phyloP scores from a whole-genome alignment of 2,797 vertebrate genomes.

The Melanotaenia maccullochi region DNA sequence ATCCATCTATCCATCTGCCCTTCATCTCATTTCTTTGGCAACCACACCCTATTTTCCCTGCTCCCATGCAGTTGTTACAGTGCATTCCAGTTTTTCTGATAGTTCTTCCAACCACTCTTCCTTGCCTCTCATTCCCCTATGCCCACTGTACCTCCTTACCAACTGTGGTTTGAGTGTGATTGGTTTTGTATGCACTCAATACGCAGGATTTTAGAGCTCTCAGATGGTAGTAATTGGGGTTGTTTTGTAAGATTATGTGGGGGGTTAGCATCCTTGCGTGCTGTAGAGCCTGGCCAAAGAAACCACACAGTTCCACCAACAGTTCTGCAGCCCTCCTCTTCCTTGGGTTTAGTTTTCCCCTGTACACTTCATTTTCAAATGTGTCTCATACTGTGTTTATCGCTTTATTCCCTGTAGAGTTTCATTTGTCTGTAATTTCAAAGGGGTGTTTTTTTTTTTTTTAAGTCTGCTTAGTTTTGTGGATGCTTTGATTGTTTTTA shows the following conservation, averaged over 20 bases:
- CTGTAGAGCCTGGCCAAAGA: constrained; percentile 75
- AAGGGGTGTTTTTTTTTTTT: constrained; percentile 42
- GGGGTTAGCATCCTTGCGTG: constrained; percentile 80
- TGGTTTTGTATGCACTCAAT: constrained; percentile 70
- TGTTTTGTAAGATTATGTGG: constrained; percentile 78
- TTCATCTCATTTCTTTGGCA: constrained; percentile 53
- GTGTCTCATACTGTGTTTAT: constrained; percentile 38
- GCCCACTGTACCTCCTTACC: constrained; percentile 52
- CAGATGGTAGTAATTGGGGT: constrained; percentile 84
- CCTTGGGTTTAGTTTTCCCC: constrained; percentile 42
- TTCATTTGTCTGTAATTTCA: constrained; percentile 51
- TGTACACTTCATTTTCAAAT: constrained; percentile 23
- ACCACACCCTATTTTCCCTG: constrained; percentile 55
- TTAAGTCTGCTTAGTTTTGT: constrained; percentile 28
- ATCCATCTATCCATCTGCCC: constrained; percentile 57
- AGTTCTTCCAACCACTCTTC: constrained; percentile 58
- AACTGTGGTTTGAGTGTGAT: constrained; percentile 72
- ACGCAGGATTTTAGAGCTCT: constrained; percentile 71
- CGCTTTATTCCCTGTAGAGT: constrained; percentile 39
- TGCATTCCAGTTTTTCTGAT: constrained; percentile 39
- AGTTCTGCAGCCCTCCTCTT: constrained; percentile 53
- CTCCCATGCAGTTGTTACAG: constrained; percentile 37
- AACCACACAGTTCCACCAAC: constrained; percentile 77
- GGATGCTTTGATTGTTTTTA: constrained; percentile 42
- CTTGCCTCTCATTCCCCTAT: constrained; percentile 37